phyloP scores from a whole-genome alignment of 2,888 invertebrate genomes.

The Cabera pusaria region DNA sequence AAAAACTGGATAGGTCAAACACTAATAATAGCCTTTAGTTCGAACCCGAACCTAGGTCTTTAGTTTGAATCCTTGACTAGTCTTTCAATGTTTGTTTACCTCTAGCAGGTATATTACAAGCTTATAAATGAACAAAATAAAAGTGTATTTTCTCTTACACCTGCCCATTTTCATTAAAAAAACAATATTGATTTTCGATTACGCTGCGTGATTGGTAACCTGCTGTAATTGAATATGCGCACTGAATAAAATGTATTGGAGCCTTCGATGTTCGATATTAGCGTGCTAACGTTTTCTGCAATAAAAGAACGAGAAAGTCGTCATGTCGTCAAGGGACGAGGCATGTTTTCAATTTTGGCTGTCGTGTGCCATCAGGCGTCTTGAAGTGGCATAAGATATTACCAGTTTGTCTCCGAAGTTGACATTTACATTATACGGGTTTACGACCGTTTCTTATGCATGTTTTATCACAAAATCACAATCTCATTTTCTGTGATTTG shows the following conservation, averaged over 20 bases:
- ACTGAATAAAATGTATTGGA: constrained; percentile 23
- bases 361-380: constrained; percentile 3
- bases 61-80: too few relatives aligned
- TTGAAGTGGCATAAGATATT: constrained; percentile 4
- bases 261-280: constrained; percentile 14
- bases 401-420: constrained; percentile 19
- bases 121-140: constrained; percentile 23
- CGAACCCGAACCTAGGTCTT: too few relatives aligned
- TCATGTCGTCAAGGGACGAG: constrained; percentile 13
- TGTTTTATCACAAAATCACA: too few relatives aligned
- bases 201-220: constrained; percentile 29
- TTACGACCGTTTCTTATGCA: constrained; percentile 31
- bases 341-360: constrained; percentile 11
- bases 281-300: constrained; percentile 9
- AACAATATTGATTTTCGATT: constrained; percentile 52
- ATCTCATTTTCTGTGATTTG: too few relatives aligned
- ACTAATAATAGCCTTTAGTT: too few relatives aligned
- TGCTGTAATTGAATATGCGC: constrained; percentile 28
- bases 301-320: constrained; percentile 21
- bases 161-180: constrained; percentile 39
- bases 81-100: constrained; percentile 26
- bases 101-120: constrained; percentile 17
- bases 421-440: constrained; percentile 22
- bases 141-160: constrained; percentile 37
- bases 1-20: too few relatives aligned